phyloP scores from a whole-genome alignment of 1,140 invertebrate genomes.

The Sitophilus oryzae region DNA sequence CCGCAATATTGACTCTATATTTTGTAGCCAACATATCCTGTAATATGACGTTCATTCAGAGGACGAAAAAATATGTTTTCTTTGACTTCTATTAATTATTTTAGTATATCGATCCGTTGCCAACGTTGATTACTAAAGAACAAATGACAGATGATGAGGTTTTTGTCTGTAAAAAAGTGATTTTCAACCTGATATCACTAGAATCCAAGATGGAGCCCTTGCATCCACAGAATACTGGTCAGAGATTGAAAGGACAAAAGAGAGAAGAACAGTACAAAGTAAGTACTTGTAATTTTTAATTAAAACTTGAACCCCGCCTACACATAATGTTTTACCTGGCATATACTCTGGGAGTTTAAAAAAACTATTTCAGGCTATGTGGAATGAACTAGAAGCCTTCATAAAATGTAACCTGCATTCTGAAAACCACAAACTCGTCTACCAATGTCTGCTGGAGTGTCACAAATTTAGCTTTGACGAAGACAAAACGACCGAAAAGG shows the following conservation, averaged over 20 bases:
- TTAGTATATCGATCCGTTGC: constrained; percentile 77
- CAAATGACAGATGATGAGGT: constrained; percentile 79
- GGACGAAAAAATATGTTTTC: no score
- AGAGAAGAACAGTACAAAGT: constrained; percentile 81
- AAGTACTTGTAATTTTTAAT: background rate
- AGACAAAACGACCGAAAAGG: constrained; percentile 54
- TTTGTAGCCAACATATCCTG: no score
- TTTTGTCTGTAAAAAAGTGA: constrained; percentile 80
- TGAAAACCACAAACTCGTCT: constrained; percentile 64
- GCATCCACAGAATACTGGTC: constrained; percentile 56
- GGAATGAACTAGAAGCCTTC: constrained; percentile 82
- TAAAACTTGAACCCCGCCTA: no score
- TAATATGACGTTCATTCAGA: no score
- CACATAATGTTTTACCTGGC: background rate
- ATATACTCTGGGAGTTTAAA: background rate
- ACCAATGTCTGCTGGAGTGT: constrained; percentile 80
- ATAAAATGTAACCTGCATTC: constrained; percentile 68
- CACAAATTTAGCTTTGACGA: constrained; percentile 52
- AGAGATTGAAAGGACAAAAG: constrained; percentile 53
- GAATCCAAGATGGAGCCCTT: constrained; percentile 81
- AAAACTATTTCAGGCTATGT: constrained; percentile 54
- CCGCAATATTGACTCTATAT: no score
- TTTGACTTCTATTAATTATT: no score
- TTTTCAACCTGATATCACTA: constrained; percentile 74
- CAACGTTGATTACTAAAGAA: constrained; percentile 75